Percentiles rank a stretch among this genome's conserved stretches.
Evolutionary conservation across 2,113 vertebrate species (phyloP).

Genomic region (Ciconia stormi): DNA sequence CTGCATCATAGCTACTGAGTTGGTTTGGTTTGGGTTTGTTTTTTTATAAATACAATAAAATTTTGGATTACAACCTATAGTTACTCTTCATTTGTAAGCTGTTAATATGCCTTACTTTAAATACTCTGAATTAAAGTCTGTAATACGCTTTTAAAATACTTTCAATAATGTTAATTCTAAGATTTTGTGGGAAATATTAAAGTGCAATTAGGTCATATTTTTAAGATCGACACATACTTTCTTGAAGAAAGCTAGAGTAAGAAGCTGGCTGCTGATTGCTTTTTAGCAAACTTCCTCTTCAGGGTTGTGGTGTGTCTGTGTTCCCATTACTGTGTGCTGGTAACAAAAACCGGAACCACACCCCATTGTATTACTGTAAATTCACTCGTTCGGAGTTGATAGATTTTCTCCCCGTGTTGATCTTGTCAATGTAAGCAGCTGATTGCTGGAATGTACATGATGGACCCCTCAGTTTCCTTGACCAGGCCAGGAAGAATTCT

Average conservation of each 20-base stretch:
- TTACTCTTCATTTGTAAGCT: not conserved
- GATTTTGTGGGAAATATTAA: not conserved
- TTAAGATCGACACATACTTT: not conserved
- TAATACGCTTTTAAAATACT: rapidly evolving
- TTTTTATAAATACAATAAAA: not conserved
- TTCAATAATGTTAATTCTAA: not conserved
- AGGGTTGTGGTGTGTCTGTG: not conserved
- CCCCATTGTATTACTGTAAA: not conserved
- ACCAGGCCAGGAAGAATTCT: not conserved
- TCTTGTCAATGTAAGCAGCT: not conserved
- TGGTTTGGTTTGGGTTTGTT: not conserved
- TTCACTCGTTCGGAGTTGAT: not conserved
- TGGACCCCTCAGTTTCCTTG: not conserved
- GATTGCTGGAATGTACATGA: not conserved
- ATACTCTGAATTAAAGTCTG: not conserved
- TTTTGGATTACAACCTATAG: not conserved
- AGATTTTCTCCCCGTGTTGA: not conserved
- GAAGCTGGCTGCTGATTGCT: not conserved
- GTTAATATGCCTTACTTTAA: not conserved
- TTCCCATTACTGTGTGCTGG: not conserved
- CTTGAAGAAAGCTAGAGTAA: not conserved
- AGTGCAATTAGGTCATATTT: not conserved
- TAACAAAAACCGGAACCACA: slow-evolving; percentile 38
- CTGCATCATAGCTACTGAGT: not conserved
- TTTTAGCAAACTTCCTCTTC: not conserved